A percentile compares a stretch with the other conserved stretches of the same genome.
Evolutionary conservation across 2,113 vertebrate species (phyloP).

Genomic region (Ophthalmolycus amberensis): DNA sequence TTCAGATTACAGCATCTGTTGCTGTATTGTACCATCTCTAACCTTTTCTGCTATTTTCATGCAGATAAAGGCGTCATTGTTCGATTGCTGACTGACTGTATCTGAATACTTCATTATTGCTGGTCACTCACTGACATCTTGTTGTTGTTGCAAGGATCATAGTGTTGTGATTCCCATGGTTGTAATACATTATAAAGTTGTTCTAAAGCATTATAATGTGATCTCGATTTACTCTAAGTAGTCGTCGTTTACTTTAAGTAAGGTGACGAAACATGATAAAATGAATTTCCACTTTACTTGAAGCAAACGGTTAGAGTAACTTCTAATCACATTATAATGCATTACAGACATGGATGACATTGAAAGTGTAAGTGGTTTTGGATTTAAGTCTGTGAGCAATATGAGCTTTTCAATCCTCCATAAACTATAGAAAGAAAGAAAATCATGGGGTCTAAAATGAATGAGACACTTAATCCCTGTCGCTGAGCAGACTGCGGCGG

Average conservation of each 20-base stretch:
- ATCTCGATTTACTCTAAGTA: too few species aligned
- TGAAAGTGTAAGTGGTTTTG: not conserved
- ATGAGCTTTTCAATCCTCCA: not conserved
- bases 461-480: constrained; percentile 24
- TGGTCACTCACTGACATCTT: too few species aligned
- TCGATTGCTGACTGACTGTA: not conserved
- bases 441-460: not conserved
- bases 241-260: too few species aligned
- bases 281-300: too few species aligned
- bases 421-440: not conserved
- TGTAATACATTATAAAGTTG: too few species aligned
- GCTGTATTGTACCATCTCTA: not conserved
- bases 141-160: too few species aligned
- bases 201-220: too few species aligned
- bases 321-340: not conserved
- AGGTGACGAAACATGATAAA: too few species aligned
- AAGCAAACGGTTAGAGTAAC: too few species aligned
- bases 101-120: too few species aligned
- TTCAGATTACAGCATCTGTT: not conserved
- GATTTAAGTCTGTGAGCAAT: not conserved
- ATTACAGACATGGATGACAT: not conserved
- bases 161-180: too few species aligned
- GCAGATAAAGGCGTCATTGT: not conserved
- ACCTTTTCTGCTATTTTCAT: not conserved
- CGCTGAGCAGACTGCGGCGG: not conserved